Percentiles rank a stretch among this genome's conserved stretches.
Conservation (phyloP, 2,113 vertebrate genomes). For the Scopus umbretta region DNA sequence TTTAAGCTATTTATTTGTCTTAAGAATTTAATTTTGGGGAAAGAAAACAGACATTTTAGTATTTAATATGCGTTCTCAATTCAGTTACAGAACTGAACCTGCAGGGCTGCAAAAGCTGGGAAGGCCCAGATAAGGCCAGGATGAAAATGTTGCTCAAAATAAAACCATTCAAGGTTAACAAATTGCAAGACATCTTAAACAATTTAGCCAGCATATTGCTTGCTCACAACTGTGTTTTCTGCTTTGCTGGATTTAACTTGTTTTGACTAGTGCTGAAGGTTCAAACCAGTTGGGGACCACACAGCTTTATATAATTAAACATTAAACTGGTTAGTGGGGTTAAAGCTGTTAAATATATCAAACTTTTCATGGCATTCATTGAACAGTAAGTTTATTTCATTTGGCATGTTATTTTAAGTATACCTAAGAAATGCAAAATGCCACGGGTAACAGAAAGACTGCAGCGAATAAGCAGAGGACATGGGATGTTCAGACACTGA, state of each 20-base stretch:
- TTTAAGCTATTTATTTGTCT: conserved; percentile 24
- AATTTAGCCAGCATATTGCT: not conserved
- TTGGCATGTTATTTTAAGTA: conserved; percentile 32
- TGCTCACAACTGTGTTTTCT: not conserved
- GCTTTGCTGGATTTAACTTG: not conserved
- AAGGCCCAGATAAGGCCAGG: not conserved
- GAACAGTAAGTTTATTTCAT: conserved; percentile 4
- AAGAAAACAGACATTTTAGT: not conserved
- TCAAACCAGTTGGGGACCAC: not conserved
- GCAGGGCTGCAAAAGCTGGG: not conserved
- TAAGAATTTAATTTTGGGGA: not conserved
- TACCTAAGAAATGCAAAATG: conserved; percentile 20
- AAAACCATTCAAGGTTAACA: conserved; percentile 34
- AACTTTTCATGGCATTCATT: not conserved
- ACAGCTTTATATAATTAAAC: not conserved
- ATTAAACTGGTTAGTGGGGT: not conserved
- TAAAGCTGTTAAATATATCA: not conserved
- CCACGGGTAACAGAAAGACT: not conserved
- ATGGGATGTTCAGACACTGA: not conserved
- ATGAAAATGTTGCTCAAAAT: conserved; percentile 27
- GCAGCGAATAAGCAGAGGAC: conserved; percentile 4
- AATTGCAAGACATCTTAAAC: conserved; percentile 30
- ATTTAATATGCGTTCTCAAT: not conserved
- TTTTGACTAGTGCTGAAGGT: not conserved
- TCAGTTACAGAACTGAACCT: not conserved